Conservation (phyloP, 2,888 invertebrate species). For the Drepana falcataria region DNA sequence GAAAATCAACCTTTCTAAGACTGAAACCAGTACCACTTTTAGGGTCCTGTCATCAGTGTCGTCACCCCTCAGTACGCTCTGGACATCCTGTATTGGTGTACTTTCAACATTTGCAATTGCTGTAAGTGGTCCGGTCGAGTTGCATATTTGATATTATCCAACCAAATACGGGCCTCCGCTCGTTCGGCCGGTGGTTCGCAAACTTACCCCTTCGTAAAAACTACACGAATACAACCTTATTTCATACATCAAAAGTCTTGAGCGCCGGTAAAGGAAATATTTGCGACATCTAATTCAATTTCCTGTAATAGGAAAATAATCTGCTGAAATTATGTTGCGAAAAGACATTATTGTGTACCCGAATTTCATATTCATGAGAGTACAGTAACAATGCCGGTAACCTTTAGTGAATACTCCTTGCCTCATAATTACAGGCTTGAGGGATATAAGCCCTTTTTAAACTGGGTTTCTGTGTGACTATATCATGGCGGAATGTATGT, state of each 20-base stretch:
- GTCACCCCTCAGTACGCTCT: too few relatives aligned
- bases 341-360: constrained; percentile 14
- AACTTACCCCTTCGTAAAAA: constrained; percentile 9
- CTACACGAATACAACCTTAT: constrained; percentile 16
- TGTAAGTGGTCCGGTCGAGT: constrained; percentile 45
- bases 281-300: constrained; percentile 25
- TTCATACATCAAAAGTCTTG: constrained; percentile 5
- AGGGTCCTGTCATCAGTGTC: too few relatives aligned
- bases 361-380: constrained; percentile 1
- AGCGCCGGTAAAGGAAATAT: constrained; percentile 3
- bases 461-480: neutral
- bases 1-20: too few relatives aligned
- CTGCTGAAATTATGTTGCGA: constrained; percentile 23
- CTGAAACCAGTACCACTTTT: too few relatives aligned
- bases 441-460: neutral
- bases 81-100: constrained; percentile 2
- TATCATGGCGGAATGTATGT: constrained; percentile 25
- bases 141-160: constrained; percentile 46
- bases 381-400: neutral
- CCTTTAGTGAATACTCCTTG: neutral
- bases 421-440: neutral
- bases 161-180: constrained; percentile 26
- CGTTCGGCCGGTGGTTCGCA: constrained; percentile 11
- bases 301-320: constrained; percentile 31
- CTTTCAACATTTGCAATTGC: constrained; percentile 46